phyloP scores from a whole-genome alignment of 2,797 vertebrate species.

The Pitangus sulphuratus region DNA sequence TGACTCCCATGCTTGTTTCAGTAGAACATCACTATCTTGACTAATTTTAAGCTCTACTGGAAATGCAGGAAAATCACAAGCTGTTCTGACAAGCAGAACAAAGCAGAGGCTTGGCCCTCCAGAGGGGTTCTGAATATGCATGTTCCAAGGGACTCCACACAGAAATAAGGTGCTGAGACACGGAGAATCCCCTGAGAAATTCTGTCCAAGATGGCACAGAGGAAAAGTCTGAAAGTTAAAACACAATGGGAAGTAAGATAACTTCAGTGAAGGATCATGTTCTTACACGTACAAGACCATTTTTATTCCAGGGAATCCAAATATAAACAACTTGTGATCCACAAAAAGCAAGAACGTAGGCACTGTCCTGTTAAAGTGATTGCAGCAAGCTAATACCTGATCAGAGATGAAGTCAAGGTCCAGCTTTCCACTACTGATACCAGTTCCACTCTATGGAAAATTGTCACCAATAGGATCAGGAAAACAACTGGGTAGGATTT shows the following conservation, averaged over 20 bases:
- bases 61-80: constrained; percentile 1
- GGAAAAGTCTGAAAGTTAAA: background rate
- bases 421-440: background rate
- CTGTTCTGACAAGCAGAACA: background rate
- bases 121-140: background rate
- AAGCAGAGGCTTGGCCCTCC: background rate
- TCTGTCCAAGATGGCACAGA: background rate
- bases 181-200: background rate
- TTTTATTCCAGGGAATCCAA: background rate
- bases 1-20: constrained; percentile 26
- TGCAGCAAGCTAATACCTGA: background rate
- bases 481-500: background rate
- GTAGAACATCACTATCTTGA: background rate
- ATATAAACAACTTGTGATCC: background rate
- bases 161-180: background rate
- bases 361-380: background rate
- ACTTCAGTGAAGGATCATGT: background rate
- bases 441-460: background rate
- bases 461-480: background rate
- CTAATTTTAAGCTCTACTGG: constrained; percentile 13
- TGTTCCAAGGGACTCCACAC: background rate
- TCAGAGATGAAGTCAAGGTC: background rate
- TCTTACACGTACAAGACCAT: background rate
- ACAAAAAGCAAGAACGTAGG: background rate
- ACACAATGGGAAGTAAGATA: background rate